Base-by-base conservation (phyloP, 2,888 invertebrate genomes). In the Alviniconcha strummeri region DNA sequence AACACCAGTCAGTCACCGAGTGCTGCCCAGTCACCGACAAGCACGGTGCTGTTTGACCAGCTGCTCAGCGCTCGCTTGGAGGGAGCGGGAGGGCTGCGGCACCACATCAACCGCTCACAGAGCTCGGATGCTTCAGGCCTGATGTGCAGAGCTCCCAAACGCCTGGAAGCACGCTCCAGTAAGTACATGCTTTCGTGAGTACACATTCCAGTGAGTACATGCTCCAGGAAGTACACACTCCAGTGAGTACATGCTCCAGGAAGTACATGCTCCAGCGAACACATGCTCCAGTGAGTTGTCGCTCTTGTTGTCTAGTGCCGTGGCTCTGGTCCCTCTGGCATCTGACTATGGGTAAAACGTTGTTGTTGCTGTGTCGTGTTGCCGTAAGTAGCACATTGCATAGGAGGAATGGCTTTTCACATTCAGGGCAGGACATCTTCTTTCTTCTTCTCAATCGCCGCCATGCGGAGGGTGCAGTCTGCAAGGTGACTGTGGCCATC, bases 1-100 rank as follows among this genome's bases (percentile, higher is more conserved):
- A 91, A 89, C 80, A 89, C 89, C 84, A 88, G 88, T 67, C 86
- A 89, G 60, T 89, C 89, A 0, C 85, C 89, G 3, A 69, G 77
- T 57, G 67, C 67, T 0, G 76, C 77, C 7, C 77, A 76, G 75
- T 82, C 82, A 54, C 82, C 82, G 11, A 82, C 82, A 8, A 69
- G 69, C 55, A 69, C 17, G n/a, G 11, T 82, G 57, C 5, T 82
- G 77, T 76, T 82, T 69, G 82, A 82, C 89, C 90, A 55, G 84
- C 85, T 60, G 85, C 85, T 82, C 5, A 69, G 77, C 11, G 54
- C 82, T 3, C 76, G 64, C 4, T 69, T 77, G 69, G 82, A 82
- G 55, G 82, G 82, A 9, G 72, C 54, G 17, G 77, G 77, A 15
- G 55, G 69, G 15, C 56, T 82, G 64, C 67, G 84, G 56, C 81